Percentiles rank a stretch among this genome's conserved stretches.
Conservation (phyloP, 2,797 vertebrate genomes). For the Lophura swinhoii region DNA sequence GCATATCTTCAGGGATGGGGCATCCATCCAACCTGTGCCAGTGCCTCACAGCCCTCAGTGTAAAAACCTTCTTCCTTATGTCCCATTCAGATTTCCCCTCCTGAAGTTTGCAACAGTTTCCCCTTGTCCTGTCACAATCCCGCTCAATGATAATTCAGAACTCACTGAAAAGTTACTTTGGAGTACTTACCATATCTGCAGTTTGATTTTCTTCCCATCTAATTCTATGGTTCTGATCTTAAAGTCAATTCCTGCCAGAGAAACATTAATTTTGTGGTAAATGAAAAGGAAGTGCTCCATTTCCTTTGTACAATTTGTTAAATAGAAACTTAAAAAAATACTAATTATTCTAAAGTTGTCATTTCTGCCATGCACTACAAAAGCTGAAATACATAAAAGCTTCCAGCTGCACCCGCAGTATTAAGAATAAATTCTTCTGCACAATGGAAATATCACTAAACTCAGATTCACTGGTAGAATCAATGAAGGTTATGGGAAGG, state of each 20-base stretch:
- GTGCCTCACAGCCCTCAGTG: no score
- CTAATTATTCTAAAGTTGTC: constrained; percentile 41
- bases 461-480: not conserved
- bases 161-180: not conserved
- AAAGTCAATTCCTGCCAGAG: constrained; percentile 94
- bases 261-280: constrained; percentile 66
- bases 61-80: no score
- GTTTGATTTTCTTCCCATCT: constrained; percentile 98
- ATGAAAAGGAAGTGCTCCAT: not conserved
- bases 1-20: no score
- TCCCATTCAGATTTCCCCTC: no score
- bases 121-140: not conserved
- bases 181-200: constrained; percentile 95
- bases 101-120: no score
- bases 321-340: not conserved
- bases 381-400: constrained; percentile 34
- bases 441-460: not conserved
- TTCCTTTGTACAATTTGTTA: not conserved
- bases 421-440: not conserved
- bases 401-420: not conserved
- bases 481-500: not conserved
- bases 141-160: not conserved
- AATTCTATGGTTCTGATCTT: constrained; percentile 99
- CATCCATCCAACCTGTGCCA: no score
- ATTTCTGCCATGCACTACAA: constrained; percentile 45